These are phyloP conservation scores for Samia ricini DNA, from an alignment of 1,140 invertebrate genomes.

Conservation along the genomic window DNA sequence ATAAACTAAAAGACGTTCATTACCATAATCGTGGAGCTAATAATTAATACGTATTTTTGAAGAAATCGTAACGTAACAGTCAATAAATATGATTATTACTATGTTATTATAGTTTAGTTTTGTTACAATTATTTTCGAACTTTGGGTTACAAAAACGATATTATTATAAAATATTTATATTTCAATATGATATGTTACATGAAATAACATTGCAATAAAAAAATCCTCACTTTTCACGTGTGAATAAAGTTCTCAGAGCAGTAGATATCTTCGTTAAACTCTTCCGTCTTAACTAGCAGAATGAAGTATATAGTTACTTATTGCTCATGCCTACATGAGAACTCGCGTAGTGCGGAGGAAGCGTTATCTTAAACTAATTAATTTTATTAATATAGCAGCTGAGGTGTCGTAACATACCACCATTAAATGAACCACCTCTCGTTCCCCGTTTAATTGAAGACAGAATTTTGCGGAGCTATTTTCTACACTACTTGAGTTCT, in stretches of 20 bases:
- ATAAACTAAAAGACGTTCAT: no score
- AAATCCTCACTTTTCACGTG: no score
- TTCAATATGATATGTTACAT: no score
- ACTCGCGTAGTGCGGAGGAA: conserved; percentile 15
- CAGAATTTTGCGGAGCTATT: background rate
- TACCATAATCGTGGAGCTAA: no score
- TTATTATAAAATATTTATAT: no score
- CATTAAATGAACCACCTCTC: conserved; percentile 8
- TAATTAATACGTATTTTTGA: no score
- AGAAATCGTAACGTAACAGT: no score
- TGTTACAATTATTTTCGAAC: no score
- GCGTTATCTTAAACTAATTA: conserved; percentile 39
- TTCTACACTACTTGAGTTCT: conserved; percentile 10
- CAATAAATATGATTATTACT: no score
- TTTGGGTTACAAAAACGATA: no score
- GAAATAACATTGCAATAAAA: no score
- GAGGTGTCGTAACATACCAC: conserved; percentile 18
- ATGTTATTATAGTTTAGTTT: no score
- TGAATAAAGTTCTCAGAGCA: background rate
- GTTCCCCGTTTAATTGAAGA: background rate
- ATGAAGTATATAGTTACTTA: conserved; percentile 6
- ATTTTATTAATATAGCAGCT: conserved; percentile 37
- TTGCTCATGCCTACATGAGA: conserved; percentile 9
- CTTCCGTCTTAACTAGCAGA: background rate
- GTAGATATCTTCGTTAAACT: background rate